phyloP scores from a whole-genome alignment of 2,797 vertebrate genomes.

The Lates japonicus region DNA sequence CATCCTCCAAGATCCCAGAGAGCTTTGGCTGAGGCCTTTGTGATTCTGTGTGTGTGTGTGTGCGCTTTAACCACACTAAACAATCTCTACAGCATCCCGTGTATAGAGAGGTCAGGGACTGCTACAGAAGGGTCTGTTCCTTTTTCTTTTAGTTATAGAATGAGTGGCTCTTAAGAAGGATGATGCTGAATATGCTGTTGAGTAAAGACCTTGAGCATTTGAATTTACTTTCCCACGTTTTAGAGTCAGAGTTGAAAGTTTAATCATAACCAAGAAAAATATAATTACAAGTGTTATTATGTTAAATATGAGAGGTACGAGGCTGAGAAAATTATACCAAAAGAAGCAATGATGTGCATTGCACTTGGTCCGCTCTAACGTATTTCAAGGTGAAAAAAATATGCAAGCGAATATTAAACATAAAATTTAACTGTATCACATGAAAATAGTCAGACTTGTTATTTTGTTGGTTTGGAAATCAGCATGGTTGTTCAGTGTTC shows the following conservation, averaged over 20 bases:
- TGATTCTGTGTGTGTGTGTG: neutral
- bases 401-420: neutral
- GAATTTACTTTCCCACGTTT: slow-evolving; percentile 8
- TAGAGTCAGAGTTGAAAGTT: neutral
- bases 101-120: slow-evolving; percentile 47
- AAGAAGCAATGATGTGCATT: neutral
- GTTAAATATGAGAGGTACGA: neutral
- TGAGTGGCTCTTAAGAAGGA: slow-evolving; percentile 15
- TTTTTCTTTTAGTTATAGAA: slow-evolving; percentile 30
- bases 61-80: slow-evolving; percentile 19
- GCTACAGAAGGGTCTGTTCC: slow-evolving; percentile 22
- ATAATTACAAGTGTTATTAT: neutral
- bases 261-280: slow-evolving; percentile 7
- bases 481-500: neutral
- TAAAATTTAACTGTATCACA: neutral
- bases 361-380: neutral
- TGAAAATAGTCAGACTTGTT: neutral
- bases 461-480: neutral
- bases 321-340: neutral
- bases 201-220: slow-evolving; percentile 35
- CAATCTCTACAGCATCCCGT: slow-evolving; percentile 26
- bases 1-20: slow-evolving; percentile 43
- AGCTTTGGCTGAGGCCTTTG: slow-evolving; percentile 29
- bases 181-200: neutral
- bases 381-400: slow-evolving; percentile 13